phyloP scores from a whole-genome alignment of 2,888 invertebrate species.

The Trachelus troglodyta region DNA sequence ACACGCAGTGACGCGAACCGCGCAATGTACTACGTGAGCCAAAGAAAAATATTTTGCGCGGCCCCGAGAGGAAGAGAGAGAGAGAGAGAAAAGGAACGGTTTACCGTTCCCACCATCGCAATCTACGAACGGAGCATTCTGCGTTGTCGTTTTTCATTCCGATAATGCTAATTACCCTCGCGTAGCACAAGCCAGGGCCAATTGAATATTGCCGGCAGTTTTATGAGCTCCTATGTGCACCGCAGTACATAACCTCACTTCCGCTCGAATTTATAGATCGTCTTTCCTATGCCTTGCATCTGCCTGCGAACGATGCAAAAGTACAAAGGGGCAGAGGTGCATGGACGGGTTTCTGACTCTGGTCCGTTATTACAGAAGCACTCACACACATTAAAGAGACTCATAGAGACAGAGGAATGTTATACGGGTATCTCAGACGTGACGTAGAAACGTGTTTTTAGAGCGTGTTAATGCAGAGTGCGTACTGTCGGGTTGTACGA shows the following conservation, averaged over 20 bases:
- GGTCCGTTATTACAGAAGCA: background rate
- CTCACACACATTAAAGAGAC: background rate
- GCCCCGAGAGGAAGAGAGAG: background rate
- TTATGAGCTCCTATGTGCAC: background rate
- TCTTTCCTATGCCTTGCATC: background rate
- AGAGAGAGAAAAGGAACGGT: background rate
- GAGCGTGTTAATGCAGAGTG: background rate
- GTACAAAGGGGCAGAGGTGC: background rate
- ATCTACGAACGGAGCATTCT: conserved; percentile 15
- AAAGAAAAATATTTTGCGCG: background rate
- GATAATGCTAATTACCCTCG: conserved; percentile 35
- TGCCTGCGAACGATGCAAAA: background rate
- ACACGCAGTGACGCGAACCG: background rate
- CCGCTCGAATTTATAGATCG: conserved; percentile 9
- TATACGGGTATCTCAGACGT: background rate
- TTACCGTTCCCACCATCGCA: background rate
- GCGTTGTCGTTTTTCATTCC: conserved; percentile 22
- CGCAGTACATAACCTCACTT: conserved; percentile 10
- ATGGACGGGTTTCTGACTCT: background rate
- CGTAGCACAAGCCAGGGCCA: conserved; percentile 7
- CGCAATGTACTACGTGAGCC: background rate
- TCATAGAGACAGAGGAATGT: background rate
- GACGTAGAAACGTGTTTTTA: background rate
- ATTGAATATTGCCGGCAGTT: conserved; percentile 14
- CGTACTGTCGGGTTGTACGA: background rate